Base-by-base conservation (phyloP, 2,113 vertebrate species). In the Craseonycteris thonglongyai region DNA sequence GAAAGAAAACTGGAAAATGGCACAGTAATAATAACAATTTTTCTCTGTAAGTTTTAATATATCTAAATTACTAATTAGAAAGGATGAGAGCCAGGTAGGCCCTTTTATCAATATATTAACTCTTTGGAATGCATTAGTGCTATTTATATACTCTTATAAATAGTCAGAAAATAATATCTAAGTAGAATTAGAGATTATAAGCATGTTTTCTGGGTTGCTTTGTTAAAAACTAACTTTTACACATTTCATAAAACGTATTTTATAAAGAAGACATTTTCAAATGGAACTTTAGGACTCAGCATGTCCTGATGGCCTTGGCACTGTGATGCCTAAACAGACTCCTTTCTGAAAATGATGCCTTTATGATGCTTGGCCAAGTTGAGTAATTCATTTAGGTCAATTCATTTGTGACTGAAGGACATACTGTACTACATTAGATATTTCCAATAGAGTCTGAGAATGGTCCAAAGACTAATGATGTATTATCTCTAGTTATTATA, bases 191-290 rank as follows among this genome's bases (percentile, higher is more conserved):
- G n/a, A 80, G 33, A 58, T 59, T 51, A 42, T 66, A 47, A 79
- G 7, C 35, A 5, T 85, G 26, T 38, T 90, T 91, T 94, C 38
- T 80, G 47, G 9, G 26, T 80, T 89, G 18, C 7, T 86, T 47
- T 91, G 63, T 80, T 82, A 86, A 94, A 14, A 89, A 94, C 58
- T 91, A 47, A 69, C n/a, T 91, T 93, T 65, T 26, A 90, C 13
- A 45, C 59, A 81, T 61, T 87, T 65, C 51, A 85, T 45, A 74
- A 88, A 66, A 1, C 15, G 54, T 65, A 54, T 7, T 38, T 24
- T 30, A 30, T 68, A 45, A 91, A 95, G 11, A 90, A 74, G 69
- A 69, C 79, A 65, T 19, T 30, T 75, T 85, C 1, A 74, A 45
- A 74, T 74, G 51, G 26, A 69, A 79, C n/a, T 79, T 65, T 9